A percentile compares a stretch with the other conserved stretches of the same genome.
Evolutionary conservation across 1,140 invertebrate species (phyloP).

Genomic region (Spodoptera litura): DNA sequence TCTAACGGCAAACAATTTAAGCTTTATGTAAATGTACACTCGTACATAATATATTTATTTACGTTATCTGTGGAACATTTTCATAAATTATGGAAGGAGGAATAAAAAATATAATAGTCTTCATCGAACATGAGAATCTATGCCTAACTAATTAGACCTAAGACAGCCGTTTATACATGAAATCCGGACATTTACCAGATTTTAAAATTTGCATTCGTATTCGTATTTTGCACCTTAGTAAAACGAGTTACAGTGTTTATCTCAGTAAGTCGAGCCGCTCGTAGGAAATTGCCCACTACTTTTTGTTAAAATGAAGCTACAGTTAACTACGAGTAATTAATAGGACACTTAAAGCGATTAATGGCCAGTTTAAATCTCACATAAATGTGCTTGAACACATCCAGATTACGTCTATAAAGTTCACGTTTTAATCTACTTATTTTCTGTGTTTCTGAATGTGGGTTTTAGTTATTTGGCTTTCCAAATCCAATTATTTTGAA

Average conservation of each 20-base stretch:
- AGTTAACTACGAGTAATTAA: constrained; percentile 29
- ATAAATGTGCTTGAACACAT: constrained; percentile 9
- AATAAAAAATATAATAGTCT: no score
- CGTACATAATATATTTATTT: no score
- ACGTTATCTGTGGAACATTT: no score
- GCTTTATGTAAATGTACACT: no score
- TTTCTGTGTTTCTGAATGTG: background rate
- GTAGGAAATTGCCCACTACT: constrained; percentile 19
- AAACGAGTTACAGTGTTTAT: constrained; percentile 1
- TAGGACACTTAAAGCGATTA: constrained; percentile 33
- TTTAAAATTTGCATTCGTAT: background rate
- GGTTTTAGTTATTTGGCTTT: background rate
- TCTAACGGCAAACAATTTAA: no score
- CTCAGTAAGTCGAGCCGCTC: constrained; percentile 7
- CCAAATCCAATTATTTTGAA: background rate
- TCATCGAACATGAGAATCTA: no score
- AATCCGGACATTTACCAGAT: background rate
- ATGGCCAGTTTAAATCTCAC: constrained; percentile 35
- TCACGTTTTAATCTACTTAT: background rate
- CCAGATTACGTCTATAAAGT: constrained; percentile 8
- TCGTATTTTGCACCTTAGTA: background rate
- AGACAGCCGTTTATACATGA: no score
- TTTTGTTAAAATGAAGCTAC: constrained; percentile 16
- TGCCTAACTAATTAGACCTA: no score
- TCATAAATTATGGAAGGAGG: no score